Evolutionary conservation across 53 echinoderm and acorn worm genomes (phyloP).

Genomic region (Echinometra lucunter): DNA sequence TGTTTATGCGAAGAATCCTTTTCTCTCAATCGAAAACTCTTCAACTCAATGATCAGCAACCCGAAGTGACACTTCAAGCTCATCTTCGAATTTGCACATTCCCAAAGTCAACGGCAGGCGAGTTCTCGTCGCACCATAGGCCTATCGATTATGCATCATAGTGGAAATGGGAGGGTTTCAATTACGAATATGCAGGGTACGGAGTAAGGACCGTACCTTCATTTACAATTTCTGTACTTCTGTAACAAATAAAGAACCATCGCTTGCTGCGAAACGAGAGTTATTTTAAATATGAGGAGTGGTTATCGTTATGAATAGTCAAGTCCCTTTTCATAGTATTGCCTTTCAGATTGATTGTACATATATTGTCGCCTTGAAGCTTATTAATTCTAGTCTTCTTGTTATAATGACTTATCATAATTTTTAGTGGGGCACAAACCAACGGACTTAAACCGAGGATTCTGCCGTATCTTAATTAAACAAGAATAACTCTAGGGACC

Average conservation of each 20-base stretch:
- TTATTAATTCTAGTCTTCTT: too few relatives aligned
- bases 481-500: too few relatives aligned
- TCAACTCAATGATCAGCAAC: not conserved
- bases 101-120: not conserved
- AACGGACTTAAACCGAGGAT: too few relatives aligned
- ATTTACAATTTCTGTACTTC: not conserved
- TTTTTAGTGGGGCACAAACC: too few relatives aligned
- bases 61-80: not conserved
- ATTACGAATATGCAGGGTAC: not conserved
- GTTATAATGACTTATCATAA: too few relatives aligned
- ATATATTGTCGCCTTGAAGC: too few relatives aligned
- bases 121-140: not conserved
- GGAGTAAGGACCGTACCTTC: not conserved
- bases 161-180: not conserved
- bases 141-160: slow-evolving; percentile 3
- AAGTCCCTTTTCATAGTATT: too few relatives aligned
- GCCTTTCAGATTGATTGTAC: too few relatives aligned
- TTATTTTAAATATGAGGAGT: too few relatives aligned
- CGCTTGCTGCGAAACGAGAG: too few relatives aligned
- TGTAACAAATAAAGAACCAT: not conserved
- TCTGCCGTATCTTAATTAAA: too few relatives aligned
- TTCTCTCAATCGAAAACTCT: slow-evolving; percentile 8
- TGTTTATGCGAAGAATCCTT: slow-evolving; percentile 5
- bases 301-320: too few relatives aligned
- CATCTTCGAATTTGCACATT: not conserved